Conservation (phyloP, 2,113 vertebrate species). For the Chloebia gouldiae region DNA sequence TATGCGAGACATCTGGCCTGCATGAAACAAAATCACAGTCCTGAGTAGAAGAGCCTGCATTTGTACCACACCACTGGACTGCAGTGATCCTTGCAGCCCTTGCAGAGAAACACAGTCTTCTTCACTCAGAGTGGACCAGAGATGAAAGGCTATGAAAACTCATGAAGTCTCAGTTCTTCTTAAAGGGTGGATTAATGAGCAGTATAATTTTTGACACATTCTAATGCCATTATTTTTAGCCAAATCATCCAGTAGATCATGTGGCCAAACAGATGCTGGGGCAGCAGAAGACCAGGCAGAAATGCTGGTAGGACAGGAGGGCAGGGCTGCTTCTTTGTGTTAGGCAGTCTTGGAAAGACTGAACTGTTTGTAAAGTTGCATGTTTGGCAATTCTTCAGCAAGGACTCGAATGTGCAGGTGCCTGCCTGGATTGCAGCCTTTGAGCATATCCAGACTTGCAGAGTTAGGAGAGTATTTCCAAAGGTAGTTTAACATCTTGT, state of each 20-base stretch:
- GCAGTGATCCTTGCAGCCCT: background rate
- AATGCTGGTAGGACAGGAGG: background rate
- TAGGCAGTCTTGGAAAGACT: background rate
- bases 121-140: background rate
- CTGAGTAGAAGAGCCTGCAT: background rate
- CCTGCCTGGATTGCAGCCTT: background rate
- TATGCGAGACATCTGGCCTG: background rate
- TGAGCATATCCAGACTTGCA: background rate
- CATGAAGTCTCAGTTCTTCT: background rate
- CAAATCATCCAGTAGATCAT: rapidly evolving
- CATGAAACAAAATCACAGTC: background rate
- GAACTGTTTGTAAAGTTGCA: background rate
- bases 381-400: background rate
- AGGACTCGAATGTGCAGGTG: background rate
- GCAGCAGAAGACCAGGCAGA: background rate
- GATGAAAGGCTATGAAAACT: background rate
- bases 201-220: background rate
- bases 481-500: background rate
- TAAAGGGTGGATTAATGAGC: background rate
- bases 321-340: background rate
- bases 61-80: background rate
- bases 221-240: background rate
- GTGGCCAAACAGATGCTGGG: background rate
- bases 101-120: background rate
- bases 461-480: background rate